Percentiles rank a stretch among this genome's conserved stretches.
phyloP scores from a whole-genome alignment of 2,888 invertebrate genomes.

The Palloptera scutellata region DNA sequence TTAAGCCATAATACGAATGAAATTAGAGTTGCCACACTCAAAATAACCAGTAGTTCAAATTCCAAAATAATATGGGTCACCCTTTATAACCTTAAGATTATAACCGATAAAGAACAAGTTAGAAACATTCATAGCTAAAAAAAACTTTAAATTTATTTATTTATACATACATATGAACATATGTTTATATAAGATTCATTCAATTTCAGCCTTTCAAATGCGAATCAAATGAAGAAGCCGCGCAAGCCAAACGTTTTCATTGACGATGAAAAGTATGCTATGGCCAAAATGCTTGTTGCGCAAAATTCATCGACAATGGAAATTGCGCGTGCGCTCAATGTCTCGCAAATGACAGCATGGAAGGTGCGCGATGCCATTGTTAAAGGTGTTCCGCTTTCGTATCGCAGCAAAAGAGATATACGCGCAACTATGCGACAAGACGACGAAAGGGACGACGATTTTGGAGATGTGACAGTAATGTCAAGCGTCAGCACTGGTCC shows the following conservation, averaged over 20 bases:
- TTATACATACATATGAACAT: no score
- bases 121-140: no score
- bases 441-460: conserved; percentile 13
- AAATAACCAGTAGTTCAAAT: no score
- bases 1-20: no score
- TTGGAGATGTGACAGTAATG: neutral
- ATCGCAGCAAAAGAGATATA: conserved; percentile 56
- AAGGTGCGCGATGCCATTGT: conserved; percentile 62
- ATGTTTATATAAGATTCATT: no score
- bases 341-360: conserved; percentile 64
- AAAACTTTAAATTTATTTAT: no score
- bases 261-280: conserved; percentile 61
- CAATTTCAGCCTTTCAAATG: conserved; percentile 21
- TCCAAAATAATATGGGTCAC: no score
- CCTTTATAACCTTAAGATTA: no score
- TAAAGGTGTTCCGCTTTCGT: conserved; percentile 62
- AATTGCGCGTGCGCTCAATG: conserved; percentile 61
- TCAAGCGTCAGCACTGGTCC: conserved; percentile 6
- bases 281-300: conserved; percentile 60
- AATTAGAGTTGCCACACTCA: no score
- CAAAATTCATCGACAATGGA: conserved; percentile 63
- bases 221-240: conserved; percentile 52
- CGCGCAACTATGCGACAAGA: conserved; percentile 33
- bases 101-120: no score
- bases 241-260: conserved; percentile 63